phyloP scores from a whole-genome alignment of 2,113 vertebrate species.

The Gobius niger region DNA sequence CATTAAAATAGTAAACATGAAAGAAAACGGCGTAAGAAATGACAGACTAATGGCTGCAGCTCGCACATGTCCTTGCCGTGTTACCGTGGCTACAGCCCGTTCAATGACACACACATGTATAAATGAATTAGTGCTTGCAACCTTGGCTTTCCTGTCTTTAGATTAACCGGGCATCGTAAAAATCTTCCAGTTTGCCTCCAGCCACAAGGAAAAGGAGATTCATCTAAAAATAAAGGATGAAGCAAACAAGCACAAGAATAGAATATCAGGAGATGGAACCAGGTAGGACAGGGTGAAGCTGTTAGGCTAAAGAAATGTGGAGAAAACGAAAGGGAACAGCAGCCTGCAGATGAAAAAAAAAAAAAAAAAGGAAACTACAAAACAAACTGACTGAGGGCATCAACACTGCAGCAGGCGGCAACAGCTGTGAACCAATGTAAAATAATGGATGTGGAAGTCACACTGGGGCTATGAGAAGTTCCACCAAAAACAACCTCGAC shows the following conservation, averaged over 20 bases:
- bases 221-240: too few species aligned
- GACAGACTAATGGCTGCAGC: neutral
- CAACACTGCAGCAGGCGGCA: constrained; percentile 26
- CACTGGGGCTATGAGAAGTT: constrained; percentile 17
- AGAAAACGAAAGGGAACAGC: constrained; percentile 18
- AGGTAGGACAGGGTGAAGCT: constrained; percentile 10
- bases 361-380: too few species aligned
- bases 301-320: constrained; percentile 16
- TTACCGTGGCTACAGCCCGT: neutral
- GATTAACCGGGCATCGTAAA: neutral
- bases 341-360: neutral
- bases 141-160: neutral
- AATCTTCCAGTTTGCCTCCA: neutral
- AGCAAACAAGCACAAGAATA: too few species aligned
- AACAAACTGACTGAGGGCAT: constrained; percentile 5
- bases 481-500: constrained; percentile 13
- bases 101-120: neutral
- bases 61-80: neutral
- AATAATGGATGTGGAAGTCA: constrained; percentile 49
- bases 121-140: neutral
- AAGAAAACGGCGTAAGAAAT: neutral
- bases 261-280: neutral
- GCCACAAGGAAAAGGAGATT: neutral
- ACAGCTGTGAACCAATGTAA: constrained; percentile 24
- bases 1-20: neutral